Evolutionary conservation across 2,797 vertebrate genomes (phyloP).

Genomic region (Micropoecilia bifurca): DNA sequence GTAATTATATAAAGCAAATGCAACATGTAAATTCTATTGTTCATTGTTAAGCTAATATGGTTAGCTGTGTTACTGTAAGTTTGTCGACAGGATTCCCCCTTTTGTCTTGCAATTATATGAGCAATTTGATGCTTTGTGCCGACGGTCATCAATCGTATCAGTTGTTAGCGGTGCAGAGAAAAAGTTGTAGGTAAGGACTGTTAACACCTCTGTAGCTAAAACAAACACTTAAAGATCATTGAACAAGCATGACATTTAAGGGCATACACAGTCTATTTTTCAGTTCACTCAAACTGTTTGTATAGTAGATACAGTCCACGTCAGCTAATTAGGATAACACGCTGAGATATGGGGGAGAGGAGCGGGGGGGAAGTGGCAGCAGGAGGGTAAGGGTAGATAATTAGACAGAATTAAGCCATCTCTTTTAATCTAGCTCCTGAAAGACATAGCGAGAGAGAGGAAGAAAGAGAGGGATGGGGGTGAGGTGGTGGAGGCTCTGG

Average conservation of each 20-base stretch:
- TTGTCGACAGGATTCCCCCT: conserved; percentile 43
- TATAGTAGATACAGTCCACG: conserved; percentile 75
- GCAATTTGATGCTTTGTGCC: conserved; percentile 72
- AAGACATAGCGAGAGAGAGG: conserved; percentile 66
- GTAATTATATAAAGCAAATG: conserved; percentile 70
- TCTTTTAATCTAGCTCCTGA: conserved; percentile 83
- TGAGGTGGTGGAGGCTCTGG: conserved; percentile 55
- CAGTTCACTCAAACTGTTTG: conserved; percentile 55
- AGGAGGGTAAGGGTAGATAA: conserved; percentile 80
- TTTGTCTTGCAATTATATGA: conserved; percentile 68
- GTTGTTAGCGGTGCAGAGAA: conserved; percentile 49
- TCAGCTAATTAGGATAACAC: conserved; percentile 81
- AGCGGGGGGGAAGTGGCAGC: conserved; percentile 59
- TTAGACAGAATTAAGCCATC: conserved; percentile 87
- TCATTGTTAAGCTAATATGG: conserved; percentile 55
- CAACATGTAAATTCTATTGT: conserved; percentile 60
- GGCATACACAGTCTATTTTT: not conserved
- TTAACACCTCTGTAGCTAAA: conserved; percentile 29
- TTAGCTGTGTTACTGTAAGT: conserved; percentile 52
- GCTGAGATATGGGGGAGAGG: conserved; percentile 67
- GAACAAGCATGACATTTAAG: not conserved
- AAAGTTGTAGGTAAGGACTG: not conserved
- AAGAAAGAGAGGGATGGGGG: conserved; percentile 55
- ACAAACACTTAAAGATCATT: conserved; percentile 32
- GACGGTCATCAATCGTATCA: conserved; percentile 72